Evolutionary conservation across 1,140 invertebrate genomes (phyloP).

Genomic region (Pemphigus obesinymphae): DNA sequence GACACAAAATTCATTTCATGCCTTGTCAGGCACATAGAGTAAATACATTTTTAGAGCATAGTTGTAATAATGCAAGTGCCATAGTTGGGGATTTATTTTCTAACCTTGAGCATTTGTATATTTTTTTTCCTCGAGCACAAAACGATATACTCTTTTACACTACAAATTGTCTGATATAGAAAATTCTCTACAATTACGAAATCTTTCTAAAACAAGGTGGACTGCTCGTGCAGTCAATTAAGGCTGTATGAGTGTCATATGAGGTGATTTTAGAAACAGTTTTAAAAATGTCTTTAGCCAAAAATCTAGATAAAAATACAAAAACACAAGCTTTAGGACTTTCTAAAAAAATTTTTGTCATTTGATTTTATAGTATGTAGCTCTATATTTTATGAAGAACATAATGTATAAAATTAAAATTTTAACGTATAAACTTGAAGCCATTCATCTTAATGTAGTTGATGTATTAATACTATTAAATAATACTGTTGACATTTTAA

Average conservation of each 20-base stretch:
- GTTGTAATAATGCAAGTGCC: neutral
- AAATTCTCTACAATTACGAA: neutral
- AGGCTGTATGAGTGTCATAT: too few species aligned
- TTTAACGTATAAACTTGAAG: neutral
- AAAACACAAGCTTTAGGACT: neutral
- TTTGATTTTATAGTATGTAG: neutral
- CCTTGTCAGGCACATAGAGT: conserved; percentile 7
- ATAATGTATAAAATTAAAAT: neutral
- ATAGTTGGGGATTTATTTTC: neutral
- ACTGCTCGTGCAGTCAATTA: too few species aligned
- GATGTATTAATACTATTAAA: neutral
- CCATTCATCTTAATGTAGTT: neutral
- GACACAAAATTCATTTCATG: neutral
- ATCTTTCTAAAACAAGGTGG: neutral
- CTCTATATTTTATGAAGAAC: neutral
- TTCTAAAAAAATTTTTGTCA: neutral
- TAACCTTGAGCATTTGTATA: neutral
- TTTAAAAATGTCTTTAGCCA: neutral
- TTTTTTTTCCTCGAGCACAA: neutral
- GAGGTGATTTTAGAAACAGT: neutral
- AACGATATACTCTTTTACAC: neutral
- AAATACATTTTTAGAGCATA: conserved; percentile 3
- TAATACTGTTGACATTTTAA: neutral
- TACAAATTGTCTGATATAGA: neutral
- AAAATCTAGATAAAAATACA: neutral